phyloP scores from a whole-genome alignment of 2,888 invertebrate species.

The Augiades crinisus region DNA sequence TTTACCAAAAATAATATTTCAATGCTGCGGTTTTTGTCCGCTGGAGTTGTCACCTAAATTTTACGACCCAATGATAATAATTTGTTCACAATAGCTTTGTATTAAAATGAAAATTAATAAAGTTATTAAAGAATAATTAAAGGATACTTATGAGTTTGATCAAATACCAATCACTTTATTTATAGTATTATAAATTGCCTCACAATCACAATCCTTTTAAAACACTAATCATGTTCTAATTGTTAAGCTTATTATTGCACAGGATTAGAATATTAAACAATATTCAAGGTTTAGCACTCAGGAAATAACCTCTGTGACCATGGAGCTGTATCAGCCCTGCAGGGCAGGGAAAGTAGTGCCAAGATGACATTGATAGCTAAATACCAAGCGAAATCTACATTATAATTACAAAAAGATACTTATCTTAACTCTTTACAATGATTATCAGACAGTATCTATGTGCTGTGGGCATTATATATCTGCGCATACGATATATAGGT shows the following conservation, averaged over 20 bases:
- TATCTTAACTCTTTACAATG: slow-evolving; percentile 47
- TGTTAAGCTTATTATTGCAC: slow-evolving; percentile 14
- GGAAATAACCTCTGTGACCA: slow-evolving; percentile 7
- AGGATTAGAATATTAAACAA: slow-evolving; percentile 23
- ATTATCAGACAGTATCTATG: slow-evolving; percentile 59
- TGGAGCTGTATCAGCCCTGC: background rate
- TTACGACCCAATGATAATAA: too few relatives aligned
- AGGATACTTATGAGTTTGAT: background rate
- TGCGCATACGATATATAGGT: slow-evolving; percentile 52
- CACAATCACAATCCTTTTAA: background rate
- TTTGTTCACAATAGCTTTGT: too few relatives aligned
- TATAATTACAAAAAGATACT: slow-evolving; percentile 41
- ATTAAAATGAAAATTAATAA: too few relatives aligned
- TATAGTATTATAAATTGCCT: background rate
- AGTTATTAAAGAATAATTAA: background rate
- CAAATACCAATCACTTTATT: background rate
- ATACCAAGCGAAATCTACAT: slow-evolving; percentile 40
- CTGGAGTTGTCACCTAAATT: too few relatives aligned
- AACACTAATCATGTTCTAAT: slow-evolving; percentile 13
- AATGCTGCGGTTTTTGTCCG: too few relatives aligned
- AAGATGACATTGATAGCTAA: slow-evolving; percentile 31
- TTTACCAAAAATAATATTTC: too few relatives aligned
- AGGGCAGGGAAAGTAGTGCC: slow-evolving; percentile 9
- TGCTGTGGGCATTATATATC: slow-evolving; percentile 39
- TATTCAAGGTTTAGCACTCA: slow-evolving; percentile 18